Base-by-base conservation (phyloP, 2,888 invertebrate species). In the Epinotia bilunana region DNA sequence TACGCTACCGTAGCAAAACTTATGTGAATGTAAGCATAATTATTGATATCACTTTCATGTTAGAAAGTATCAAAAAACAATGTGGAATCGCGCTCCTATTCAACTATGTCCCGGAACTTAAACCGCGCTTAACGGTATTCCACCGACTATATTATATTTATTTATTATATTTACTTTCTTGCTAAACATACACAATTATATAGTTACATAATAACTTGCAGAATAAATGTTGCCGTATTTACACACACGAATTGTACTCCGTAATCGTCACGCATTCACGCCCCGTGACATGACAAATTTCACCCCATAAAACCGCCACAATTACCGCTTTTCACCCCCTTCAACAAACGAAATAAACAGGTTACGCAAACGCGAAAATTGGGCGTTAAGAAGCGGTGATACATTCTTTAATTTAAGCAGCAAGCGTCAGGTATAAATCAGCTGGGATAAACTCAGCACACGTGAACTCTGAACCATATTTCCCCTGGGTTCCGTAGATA, bases 371-470 rank as follows among this genome's bases (percentile, higher is more conserved):
- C 64, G 74, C 60, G 73, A 71, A 72, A 78, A 78, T 77, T 73
- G 74, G 77, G 78, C 76, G 78, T 70, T 77, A 76, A 77, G 74
- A 72, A 76, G 74, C 67, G 73, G 73, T 49, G 58, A 61, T 63
- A 81, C 81, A 80, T 80, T 77, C 78, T 84, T 83, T 84, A 84
- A 86, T 86, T 86, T 83, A 85, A 86, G 86, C 83, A 83, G 84
- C 80, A 76, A 76, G 79, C 76, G 71, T 79, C 78, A 72, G 76
- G 78, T 76, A 86, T 86, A 86, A 85, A 85, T 86, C 86, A 85
- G 76, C 79, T 78, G 74, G 76, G 70, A 33, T 63, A 39, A 65
- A 49, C 70, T 53, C 49, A 3, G 39, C 23, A 46, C 73, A 72
- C 78, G 79, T 79, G 60, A 28, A 53, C 28, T 55, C 12, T 60